Evolutionary conservation across 2,888 invertebrate species (phyloP), one percentile per base, ranked within the genome.

Genomic region (Leucophenga maculata): DNA sequence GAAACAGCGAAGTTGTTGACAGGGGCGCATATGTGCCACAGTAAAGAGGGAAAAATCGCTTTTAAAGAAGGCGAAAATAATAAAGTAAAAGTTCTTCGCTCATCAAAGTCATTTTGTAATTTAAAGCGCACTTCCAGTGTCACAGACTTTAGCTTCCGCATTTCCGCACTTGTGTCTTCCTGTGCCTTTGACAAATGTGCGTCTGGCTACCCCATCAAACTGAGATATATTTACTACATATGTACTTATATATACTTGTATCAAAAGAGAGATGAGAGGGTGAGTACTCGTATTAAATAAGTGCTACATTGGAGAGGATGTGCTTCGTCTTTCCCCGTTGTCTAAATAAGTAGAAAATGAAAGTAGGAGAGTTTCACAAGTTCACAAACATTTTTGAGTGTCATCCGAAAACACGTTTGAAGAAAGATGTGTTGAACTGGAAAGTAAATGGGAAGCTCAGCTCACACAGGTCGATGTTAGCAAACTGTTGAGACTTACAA

Each of bases 241-340:
- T 39, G 39, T 39, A 39, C 39, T 39, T 39, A 39, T 39, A 39
- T 39, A 52, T 80, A 83, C 82, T 80, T 20, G 46, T 20, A 18
- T 13, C 9, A 55, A 11, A 20, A 16, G 13, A 16, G 13, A 16
- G 16, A 6, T 26, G 20, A 16, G 22, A 20, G 22, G 14, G 71
- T 72, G 70, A 71, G 80, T 69, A 65, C 64, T 64, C 75, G 77
- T 14, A 26, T n/a, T 20, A 64, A 39, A 14, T 16, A 46, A 18
- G 82, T 82, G 68, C 71, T 82, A 80, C 80, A 80, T 80, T 83
- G 79, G 80, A 80, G 82, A 80, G 39, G 39, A 16, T 59, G 39
- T 62, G 62, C 62, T 64, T 44, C 46, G 48, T 22, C 46, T 64
- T 64, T 64, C 75, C 77, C 82, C 82, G 82, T 82, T 79, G 8